phyloP scores from a whole-genome alignment of 2,797 vertebrate genomes.

The Remorina albescens region DNA sequence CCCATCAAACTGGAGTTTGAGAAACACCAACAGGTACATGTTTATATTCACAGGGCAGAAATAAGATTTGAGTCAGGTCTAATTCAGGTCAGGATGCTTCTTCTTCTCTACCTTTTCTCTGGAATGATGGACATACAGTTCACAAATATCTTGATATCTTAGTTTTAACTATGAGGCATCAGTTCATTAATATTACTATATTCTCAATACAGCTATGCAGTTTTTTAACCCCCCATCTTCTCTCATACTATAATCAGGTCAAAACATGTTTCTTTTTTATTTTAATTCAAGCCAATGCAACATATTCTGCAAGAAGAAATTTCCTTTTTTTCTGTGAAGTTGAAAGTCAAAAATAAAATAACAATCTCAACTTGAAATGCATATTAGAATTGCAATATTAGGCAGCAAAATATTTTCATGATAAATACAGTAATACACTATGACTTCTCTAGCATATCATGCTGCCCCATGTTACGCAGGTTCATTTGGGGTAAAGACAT shows the following conservation, averaged over 20 bases:
- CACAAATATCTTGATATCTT: background rate
- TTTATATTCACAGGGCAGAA: background rate
- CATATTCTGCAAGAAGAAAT: too few relatives aligned
- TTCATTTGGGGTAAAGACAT: too few relatives aligned
- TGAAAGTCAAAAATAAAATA: too few relatives aligned
- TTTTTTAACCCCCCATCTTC: background rate
- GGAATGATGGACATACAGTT: background rate
- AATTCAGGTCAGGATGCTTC: background rate
- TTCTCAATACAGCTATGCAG: background rate
- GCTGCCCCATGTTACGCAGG: too few relatives aligned
- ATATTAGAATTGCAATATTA: too few relatives aligned
- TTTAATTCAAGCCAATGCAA: too few relatives aligned
- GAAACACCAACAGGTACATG: constrained; percentile 95
- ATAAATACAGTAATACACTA: too few relatives aligned
- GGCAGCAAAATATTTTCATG: too few relatives aligned
- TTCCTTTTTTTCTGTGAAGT: too few relatives aligned
- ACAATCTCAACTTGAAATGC: too few relatives aligned
- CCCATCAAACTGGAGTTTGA: constrained; percentile 99
- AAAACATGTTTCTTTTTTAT: too few relatives aligned
- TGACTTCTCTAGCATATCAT: too few relatives aligned
- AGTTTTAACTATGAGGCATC: background rate
- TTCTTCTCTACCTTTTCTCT: background rate
- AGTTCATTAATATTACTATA: background rate
- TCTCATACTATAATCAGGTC: background rate
- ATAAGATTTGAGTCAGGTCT: background rate